Percentiles rank a stretch among this genome's conserved stretches.
Evolutionary conservation across 2,797 vertebrate species (phyloP).

Genomic region (Girardinus metallicus): DNA sequence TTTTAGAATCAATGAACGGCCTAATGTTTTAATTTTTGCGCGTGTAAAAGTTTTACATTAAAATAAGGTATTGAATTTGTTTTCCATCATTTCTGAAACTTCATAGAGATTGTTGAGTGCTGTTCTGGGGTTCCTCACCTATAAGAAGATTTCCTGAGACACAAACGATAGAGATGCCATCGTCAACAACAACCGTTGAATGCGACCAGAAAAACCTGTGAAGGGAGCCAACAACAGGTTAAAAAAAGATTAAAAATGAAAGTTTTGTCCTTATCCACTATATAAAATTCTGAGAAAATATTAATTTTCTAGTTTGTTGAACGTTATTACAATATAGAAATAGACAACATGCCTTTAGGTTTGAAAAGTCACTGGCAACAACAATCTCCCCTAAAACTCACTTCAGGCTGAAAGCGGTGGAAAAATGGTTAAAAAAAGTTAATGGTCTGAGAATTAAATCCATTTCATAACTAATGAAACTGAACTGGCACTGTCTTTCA

Average conservation of each 20-base stretch:
- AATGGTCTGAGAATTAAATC: background rate
- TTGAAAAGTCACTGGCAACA: conserved; percentile 4
- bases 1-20: background rate
- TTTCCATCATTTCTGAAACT: background rate
- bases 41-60: background rate
- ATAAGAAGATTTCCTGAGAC: background rate
- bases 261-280: background rate
- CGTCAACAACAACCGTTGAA: background rate
- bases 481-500: conserved; percentile 18
- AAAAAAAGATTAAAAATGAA: background rate
- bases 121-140: background rate
- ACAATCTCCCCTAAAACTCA: background rate
- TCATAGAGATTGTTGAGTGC: background rate
- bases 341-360: background rate
- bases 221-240: background rate
- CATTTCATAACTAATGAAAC: conserved; percentile 52
- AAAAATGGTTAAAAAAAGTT: conserved; percentile 31
- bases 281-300: background rate
- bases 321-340: background rate
- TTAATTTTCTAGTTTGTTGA: background rate
- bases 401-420: conserved; percentile 15
- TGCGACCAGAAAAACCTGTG: background rate
- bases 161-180: background rate
- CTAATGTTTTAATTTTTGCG: background rate
- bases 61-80: background rate